Base-by-base conservation (phyloP, 2,888 invertebrate species). In the Eupithecia dodoneata region DNA sequence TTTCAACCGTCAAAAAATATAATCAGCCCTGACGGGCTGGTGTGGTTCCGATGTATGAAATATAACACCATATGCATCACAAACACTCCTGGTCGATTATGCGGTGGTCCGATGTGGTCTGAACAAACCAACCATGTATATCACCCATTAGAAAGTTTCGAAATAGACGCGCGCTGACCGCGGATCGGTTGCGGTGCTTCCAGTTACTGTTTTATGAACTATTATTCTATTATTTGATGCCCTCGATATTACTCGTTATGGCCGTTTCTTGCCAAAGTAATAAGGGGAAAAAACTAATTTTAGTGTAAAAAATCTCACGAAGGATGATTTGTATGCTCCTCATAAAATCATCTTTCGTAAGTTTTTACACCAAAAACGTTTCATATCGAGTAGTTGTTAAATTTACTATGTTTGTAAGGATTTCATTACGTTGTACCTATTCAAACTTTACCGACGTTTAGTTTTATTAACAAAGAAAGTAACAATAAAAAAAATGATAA, bases 151-250 rank as follows among this genome's bases (percentile, higher is more conserved):
- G 94, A 93, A 94, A 94, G 94, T 94, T 93, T 93, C 88, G 91
- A 94, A 94, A 95, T 94, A 95, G 93, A 93, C 88, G 86, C 88
- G 91, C 91, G 90, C 92, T 92, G 91, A 92, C 93, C 91, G 89
- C 86, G 79, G 80, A 85, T 85, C 83, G 85, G 84, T 82, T 83
- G 86, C 82, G 85, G 83, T 77, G 81, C 82, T 77, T 55, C 72
- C 79, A 79, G 77, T 74, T 72, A 77, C 77, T 76, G 76, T 82
- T 85, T 86, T 85, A 87, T 87, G 79, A 83, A 84, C 83, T 83
- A 84, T 85, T 82, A 84, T 83, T 83, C 82, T 80, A 81, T 83
- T 82, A 83, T 81, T 81, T 72, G 73, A 76, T 76, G 78, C 73
- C 67, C 74, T 69, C 74, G 52, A 69, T 78, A 73, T 73, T 78